Evolutionary conservation across 2,888 invertebrate species (phyloP).

Genomic region (Pyrocoelia pectoralis): DNA sequence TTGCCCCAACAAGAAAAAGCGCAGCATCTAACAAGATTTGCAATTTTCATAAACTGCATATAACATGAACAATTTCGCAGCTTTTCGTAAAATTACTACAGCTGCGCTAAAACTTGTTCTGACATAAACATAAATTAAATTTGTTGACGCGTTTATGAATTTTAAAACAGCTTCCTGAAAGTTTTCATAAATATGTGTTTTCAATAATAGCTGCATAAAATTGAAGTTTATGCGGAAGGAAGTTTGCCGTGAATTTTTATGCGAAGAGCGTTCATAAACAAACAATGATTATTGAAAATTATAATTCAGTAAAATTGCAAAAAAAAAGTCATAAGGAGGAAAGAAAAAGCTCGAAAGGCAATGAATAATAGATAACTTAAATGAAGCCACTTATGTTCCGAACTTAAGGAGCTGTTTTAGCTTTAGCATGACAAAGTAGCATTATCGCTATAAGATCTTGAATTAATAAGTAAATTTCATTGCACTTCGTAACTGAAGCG

Average conservation of each 20-base stretch:
- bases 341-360: constrained; percentile 15
- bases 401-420: constrained; percentile 35
- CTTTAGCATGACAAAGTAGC: constrained; percentile 37
- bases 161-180: constrained; percentile 23
- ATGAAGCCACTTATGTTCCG: constrained; percentile 39
- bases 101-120: background rate
- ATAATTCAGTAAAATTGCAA: constrained; percentile 12
- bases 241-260: too few species aligned
- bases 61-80: too few species aligned
- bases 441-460: constrained; percentile 34
- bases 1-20: too few species aligned
- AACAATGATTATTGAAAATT: constrained; percentile 8
- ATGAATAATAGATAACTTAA: constrained; percentile 37
- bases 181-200: background rate
- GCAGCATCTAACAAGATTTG: background rate
- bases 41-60: background rate
- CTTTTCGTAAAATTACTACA: too few species aligned
- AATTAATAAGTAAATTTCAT: constrained; percentile 36
- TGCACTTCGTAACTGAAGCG: constrained; percentile 33
- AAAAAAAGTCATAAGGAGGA: constrained; percentile 10
- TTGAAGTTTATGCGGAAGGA: background rate
- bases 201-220: background rate
- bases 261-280: background rate
- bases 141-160: constrained; percentile 26
- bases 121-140: constrained; percentile 25